These are phyloP conservation scores for Hermaeophaga mercurialis DNA, from an alignment of 2,888 invertebrate species.

Conservation along the genomic window DNA sequence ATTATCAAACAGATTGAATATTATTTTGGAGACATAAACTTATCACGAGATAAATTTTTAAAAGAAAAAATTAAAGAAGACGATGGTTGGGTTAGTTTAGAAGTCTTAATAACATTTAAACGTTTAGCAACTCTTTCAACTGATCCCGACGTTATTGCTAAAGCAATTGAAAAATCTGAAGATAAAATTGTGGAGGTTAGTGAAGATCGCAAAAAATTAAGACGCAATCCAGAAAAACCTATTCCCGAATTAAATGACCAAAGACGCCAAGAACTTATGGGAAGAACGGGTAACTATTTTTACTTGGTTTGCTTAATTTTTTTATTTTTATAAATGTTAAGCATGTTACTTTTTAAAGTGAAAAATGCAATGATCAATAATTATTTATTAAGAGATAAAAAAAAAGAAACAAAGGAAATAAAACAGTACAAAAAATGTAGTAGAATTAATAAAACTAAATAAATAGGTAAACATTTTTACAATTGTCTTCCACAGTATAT, in stretches of 20 bases:
- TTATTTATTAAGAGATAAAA: no score
- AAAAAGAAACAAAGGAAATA: no score
- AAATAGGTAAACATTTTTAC: no score
- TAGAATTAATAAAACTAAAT: no score
- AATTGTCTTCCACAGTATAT: no score
- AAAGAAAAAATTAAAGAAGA: conserved; percentile 82
- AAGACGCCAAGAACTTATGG: conserved; percentile 75
- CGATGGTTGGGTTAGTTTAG: conserved; percentile 90
- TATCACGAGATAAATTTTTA: conserved; percentile 92
- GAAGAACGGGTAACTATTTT: conserved; percentile 64
- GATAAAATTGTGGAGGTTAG: conserved; percentile 74
- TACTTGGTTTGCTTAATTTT: neutral
- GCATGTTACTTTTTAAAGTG: neutral
- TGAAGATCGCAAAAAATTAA: conserved; percentile 65
- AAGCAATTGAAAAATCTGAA: conserved; percentile 76
- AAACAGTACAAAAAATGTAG: no score
- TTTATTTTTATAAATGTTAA: neutral
- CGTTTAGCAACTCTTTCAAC: conserved; percentile 74
- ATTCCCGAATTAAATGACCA: conserved; percentile 87
- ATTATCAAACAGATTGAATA: conserved; percentile 73
- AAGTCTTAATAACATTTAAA: conserved; percentile 86
- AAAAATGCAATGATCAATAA: no score
- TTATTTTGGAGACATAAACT: conserved; percentile 86
- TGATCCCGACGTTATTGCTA: conserved; percentile 72
- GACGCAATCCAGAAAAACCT: conserved; percentile 74